Evolutionary conservation across 2,797 vertebrate genomes (phyloP).

Genomic region (Cyclopterus lumpus): DNA sequence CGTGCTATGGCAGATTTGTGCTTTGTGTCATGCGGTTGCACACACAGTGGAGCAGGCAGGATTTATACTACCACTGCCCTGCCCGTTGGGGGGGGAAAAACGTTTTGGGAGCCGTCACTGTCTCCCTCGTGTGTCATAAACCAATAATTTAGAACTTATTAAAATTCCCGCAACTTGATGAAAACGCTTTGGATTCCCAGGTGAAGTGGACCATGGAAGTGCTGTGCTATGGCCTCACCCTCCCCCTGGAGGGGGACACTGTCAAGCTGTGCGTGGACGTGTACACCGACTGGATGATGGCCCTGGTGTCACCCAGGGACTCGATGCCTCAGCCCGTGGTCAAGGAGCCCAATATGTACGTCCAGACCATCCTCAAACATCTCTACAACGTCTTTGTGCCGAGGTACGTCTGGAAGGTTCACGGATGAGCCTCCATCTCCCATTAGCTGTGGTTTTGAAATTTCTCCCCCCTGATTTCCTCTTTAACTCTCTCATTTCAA

Average conservation of each 20-base stretch:
- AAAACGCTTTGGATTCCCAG: conserved; percentile 66
- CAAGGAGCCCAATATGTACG: conserved; percentile 94
- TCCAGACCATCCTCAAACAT: conserved; percentile 96
- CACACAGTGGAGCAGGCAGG: conserved; percentile 6
- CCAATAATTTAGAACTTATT: background rate
- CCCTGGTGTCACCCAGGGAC: conserved; percentile 91
- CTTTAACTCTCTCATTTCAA: background rate
- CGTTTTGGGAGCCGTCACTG: background rate
- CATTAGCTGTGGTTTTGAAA: background rate
- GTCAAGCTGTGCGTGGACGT: conserved; percentile 97
- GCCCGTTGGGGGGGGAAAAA: no score
- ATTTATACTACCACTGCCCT: background rate
- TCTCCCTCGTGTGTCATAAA: background rate
- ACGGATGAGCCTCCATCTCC: background rate
- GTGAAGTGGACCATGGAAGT: conserved; percentile 99
- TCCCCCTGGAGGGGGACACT: conserved; percentile 94
- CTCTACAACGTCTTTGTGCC: conserved; percentile 97
- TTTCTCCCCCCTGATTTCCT: background rate
- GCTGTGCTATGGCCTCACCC: conserved; percentile 94
- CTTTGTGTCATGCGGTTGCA: background rate
- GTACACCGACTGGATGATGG: conserved; percentile 98
- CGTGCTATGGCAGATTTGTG: background rate
- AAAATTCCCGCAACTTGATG: background rate
- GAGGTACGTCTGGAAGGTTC: conserved; percentile 80
- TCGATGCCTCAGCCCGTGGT: conserved; percentile 93